Conservation (phyloP, 2,888 invertebrate species). For the Cacoxenus indagator region DNA sequence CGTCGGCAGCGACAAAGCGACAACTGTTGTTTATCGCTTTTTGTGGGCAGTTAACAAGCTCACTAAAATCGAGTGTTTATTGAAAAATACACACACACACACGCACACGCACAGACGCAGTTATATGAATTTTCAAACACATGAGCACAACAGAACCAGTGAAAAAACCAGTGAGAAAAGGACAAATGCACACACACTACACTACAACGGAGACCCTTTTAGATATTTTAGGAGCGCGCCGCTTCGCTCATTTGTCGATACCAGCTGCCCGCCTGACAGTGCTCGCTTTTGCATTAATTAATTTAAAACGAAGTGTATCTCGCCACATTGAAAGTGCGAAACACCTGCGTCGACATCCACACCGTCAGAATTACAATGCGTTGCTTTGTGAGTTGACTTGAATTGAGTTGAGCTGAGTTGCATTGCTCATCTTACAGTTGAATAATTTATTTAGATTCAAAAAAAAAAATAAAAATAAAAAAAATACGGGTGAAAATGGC, state of each 20-base stretch:
- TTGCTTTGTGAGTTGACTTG: background rate
- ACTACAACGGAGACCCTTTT: background rate
- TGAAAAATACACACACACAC: background rate
- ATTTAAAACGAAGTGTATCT: constrained; percentile 56
- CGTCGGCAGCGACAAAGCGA: constrained; percentile 21
- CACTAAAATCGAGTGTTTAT: constrained; percentile 27
- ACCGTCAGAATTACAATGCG: constrained; percentile 24
- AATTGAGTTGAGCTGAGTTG: background rate
- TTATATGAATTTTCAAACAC: background rate
- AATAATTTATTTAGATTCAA: constrained; percentile 60
- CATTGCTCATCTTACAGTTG: constrained; percentile 62
- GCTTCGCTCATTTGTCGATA: constrained; percentile 51
- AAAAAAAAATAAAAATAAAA: background rate
- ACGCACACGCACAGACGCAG: background rate
- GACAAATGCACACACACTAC: background rate
- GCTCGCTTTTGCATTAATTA: constrained; percentile 54
- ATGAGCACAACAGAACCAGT: background rate
- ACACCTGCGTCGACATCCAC: constrained; percentile 60
- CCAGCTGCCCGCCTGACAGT: constrained; percentile 47
- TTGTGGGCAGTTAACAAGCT: constrained; percentile 56
- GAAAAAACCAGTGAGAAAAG: background rate
- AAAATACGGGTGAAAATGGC: constrained; percentile 8
- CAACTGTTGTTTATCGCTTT: constrained; percentile 58
- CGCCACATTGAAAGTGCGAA: constrained; percentile 53
- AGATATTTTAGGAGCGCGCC: constrained; percentile 19